These are phyloP conservation scores for Galerucella nymphaeae DNA, from an alignment of 2,888 invertebrate species.

Conservation along the genomic window DNA sequence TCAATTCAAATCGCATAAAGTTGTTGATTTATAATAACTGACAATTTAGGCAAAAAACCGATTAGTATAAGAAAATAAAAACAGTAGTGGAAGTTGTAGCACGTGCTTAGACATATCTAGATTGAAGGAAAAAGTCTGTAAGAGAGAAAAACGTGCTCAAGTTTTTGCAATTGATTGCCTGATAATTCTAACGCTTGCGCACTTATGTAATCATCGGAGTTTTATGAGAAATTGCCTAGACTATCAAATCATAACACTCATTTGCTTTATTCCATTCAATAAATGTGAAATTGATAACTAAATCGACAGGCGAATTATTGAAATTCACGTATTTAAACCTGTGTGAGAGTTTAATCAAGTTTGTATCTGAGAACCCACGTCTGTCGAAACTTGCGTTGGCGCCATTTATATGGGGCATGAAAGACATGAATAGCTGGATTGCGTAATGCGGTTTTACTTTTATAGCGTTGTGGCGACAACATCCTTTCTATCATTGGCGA, in stretches of 20 bases:
- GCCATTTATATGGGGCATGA: constrained; percentile 39
- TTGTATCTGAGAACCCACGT: constrained; percentile 35
- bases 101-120: no score
- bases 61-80: no score
- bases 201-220: not conserved
- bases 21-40: no score
- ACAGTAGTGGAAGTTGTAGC: no score
- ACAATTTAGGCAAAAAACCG: no score
- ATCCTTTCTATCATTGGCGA: constrained; percentile 18
- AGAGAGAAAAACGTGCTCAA: no score
- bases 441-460: constrained; percentile 35
- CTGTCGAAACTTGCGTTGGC: constrained; percentile 39
- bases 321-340: constrained; percentile 16
- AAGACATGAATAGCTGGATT: constrained; percentile 34
- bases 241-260: not conserved
- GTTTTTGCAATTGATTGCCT: no score
- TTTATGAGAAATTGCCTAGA: not conserved
- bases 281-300: not conserved
- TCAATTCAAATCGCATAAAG: no score
- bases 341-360: constrained; percentile 18
- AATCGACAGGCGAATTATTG: not conserved
- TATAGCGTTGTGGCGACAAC: constrained; percentile 33
- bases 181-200: no score
- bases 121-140: no score
- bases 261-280: not conserved